A percentile compares a stretch with the other conserved stretches of the same genome.
phyloP scores from a whole-genome alignment of 2,888 invertebrate species.

The Tetragonisca angustula region DNA sequence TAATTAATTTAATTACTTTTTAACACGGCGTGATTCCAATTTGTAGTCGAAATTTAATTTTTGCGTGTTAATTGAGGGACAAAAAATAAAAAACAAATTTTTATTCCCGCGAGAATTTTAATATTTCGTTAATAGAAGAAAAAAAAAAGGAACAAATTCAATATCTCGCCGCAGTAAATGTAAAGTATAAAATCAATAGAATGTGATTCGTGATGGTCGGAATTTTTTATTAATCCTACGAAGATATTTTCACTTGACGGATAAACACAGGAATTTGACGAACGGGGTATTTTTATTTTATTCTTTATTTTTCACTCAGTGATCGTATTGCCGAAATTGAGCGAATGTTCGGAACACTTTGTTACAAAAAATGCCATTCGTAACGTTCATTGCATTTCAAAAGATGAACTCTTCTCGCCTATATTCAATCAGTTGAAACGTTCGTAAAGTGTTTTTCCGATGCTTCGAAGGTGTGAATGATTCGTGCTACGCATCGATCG shows the following conservation, averaged over 20 bases:
- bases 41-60: neutral
- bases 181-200: neutral
- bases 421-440: neutral
- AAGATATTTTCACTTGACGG: neutral
- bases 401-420: neutral
- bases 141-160: neutral
- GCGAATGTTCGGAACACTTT: neutral
- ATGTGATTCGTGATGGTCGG: neutral
- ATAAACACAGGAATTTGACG: neutral
- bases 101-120: neutral
- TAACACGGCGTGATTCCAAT: neutral
- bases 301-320: constrained; percentile 7
- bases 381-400: no score
- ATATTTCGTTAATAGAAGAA: neutral
- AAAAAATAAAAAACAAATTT: neutral
- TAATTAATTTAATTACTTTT: neutral
- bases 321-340: constrained; percentile 9
- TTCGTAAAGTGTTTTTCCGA: constrained; percentile 48
- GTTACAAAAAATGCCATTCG: neutral
- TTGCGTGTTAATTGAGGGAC: neutral
- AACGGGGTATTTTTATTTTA: neutral
- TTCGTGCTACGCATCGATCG: constrained; percentile 64
- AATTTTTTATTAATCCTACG: neutral
- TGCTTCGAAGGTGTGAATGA: constrained; percentile 44
- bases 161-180: no score